Percentiles rank a stretch among this genome's conserved stretches.
Conservation (phyloP, 2,888 invertebrate species). For the Eupithecia abbreviata region DNA sequence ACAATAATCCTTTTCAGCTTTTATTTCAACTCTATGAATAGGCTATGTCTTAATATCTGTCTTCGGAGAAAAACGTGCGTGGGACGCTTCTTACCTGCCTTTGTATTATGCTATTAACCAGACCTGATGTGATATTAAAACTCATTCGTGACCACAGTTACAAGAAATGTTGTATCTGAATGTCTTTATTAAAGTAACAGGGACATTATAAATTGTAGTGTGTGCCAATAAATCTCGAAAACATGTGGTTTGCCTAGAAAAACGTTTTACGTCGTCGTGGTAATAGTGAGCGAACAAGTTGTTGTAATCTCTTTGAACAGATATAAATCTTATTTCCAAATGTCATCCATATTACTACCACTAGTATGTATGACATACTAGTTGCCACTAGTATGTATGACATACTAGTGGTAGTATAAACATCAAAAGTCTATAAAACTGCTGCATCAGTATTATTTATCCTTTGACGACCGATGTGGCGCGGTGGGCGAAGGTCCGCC, state of each 20-base stretch:
- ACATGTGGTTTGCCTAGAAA: neutral
- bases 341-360: neutral
- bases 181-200: neutral
- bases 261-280: neutral
- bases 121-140: conserved; percentile 56
- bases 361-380: too few relatives aligned
- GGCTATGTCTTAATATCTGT: conserved; percentile 60
- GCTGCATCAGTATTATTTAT: too few relatives aligned
- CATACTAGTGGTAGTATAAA: too few relatives aligned
- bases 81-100: conserved; percentile 66
- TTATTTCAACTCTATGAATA: conserved; percentile 75
- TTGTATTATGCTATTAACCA: conserved; percentile 43
- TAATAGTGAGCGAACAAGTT: neutral
- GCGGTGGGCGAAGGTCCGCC: too few relatives aligned
- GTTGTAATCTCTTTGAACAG: neutral
- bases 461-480: too few relatives aligned
- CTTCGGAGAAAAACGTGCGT: conserved; percentile 55
- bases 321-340: neutral
- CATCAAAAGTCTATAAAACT: too few relatives aligned
- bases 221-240: neutral
- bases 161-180: neutral
- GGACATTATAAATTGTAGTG: neutral
- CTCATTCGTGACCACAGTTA: conserved; percentile 42
- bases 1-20: conserved; percentile 82
- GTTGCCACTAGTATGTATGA: too few relatives aligned